Conservation (phyloP, 2,888 invertebrate genomes). For the Melolontha melolontha region DNA sequence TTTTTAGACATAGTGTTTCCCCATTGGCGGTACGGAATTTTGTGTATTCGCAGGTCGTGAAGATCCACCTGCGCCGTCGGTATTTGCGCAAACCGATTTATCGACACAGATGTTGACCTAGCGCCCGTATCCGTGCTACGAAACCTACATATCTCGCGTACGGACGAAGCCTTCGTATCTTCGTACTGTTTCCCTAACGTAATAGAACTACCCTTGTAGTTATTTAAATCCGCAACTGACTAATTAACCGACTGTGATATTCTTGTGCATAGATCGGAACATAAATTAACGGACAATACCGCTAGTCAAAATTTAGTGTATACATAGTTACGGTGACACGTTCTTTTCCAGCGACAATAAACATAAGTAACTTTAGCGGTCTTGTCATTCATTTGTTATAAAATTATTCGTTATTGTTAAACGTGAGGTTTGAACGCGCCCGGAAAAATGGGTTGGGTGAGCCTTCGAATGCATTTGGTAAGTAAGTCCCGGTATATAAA, state of each 20-base stretch:
- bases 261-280: constrained; percentile 8
- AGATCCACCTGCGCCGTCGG: constrained; percentile 24
- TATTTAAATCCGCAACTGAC: not conserved
- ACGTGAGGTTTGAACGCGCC: not conserved
- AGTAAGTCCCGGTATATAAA: constrained; percentile 65
- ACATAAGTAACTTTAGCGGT: not conserved
- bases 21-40: constrained; percentile 2
- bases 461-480: constrained; percentile 70
- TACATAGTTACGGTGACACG: not conserved
- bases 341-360: constrained; percentile 22
- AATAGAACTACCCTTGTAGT: constrained; percentile 10
- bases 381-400: not conserved
- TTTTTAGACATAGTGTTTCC: not conserved
- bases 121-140: constrained; percentile 47
- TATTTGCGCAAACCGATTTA: constrained; percentile 55
- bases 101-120: constrained; percentile 59
- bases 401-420: not conserved
- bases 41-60: constrained; percentile 12
- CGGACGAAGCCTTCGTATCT: not conserved
- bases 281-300: not conserved
- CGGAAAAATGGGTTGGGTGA: constrained; percentile 70
- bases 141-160: constrained; percentile 29
- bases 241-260: constrained; percentile 39
- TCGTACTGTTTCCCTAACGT: not conserved
- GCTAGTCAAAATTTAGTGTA: constrained; percentile 10